Conservation (phyloP, 2,888 invertebrate genomes). For the Drosophila kuntzei region DNA sequence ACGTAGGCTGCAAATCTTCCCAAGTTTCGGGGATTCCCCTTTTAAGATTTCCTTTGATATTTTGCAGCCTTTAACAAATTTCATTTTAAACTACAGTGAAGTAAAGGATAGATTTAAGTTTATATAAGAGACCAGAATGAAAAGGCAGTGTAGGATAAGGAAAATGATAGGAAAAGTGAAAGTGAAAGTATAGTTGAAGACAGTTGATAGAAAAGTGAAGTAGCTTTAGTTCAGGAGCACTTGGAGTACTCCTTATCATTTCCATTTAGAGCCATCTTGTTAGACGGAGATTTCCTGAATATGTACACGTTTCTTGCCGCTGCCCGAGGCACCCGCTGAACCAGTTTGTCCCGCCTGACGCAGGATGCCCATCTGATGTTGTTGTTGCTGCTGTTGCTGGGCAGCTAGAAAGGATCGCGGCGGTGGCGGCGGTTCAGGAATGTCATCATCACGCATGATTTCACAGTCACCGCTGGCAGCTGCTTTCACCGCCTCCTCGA, state of each 20-base stretch:
- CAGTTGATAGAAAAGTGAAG: conserved; percentile 23
- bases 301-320: conserved; percentile 93
- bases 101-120: conserved; percentile 5
- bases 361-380: conserved; percentile 86
- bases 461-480: conserved; percentile 63
- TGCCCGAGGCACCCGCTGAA: conserved; percentile 32
- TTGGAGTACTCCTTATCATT: conserved; percentile 32
- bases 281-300: conserved; percentile 96
- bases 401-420: conserved; percentile 84
- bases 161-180: conserved; percentile 4
- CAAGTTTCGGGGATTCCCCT: not conserved
- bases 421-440: conserved; percentile 88
- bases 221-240: conserved; percentile 13
- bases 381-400: conserved; percentile 73
- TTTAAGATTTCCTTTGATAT: not conserved
- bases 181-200: conserved; percentile 47
- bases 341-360: conserved; percentile 86
- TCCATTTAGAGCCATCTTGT: conserved; percentile 32
- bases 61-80: conserved; percentile 9
- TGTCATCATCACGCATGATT: conserved; percentile 86
- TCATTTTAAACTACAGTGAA: conserved; percentile 23
- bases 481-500: conserved; percentile 79
- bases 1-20: conserved; percentile 9
- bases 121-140: not conserved
- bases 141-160: conserved; percentile 2